phyloP scores from a whole-genome alignment of 2,113 vertebrate genomes.

The Sceloporus undulatus region DNA sequence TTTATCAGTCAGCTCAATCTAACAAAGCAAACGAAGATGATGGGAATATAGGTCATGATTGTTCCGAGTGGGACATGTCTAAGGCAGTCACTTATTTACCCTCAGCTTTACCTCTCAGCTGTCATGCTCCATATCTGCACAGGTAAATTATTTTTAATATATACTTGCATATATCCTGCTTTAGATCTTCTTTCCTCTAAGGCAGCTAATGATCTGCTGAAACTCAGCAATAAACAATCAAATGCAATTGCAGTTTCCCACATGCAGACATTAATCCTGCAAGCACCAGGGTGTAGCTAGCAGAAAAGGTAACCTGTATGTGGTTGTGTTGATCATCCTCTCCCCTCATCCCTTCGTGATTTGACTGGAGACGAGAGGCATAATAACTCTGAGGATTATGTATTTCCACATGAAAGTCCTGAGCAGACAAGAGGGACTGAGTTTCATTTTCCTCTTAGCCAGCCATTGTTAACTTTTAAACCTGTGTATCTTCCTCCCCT shows the following conservation, averaged over 20 bases:
- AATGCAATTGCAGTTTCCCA: not conserved
- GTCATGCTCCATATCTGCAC: conserved; percentile 87
- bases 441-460: no score
- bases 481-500: no score
- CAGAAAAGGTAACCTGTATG: no score
- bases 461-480: no score
- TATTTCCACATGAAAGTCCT: no score
- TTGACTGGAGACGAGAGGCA: no score
- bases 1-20: conserved; percentile 33
- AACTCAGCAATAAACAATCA: not conserved
- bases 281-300: no score
- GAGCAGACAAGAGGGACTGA: no score
- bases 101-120: conserved; percentile 82
- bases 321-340: no score
- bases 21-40: not conserved
- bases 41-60: not conserved
- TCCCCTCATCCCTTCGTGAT: no score
- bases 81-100: conserved; percentile 76
- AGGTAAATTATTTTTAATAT: conserved; percentile 77
- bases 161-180: not conserved
- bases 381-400: no score
- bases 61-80: conserved; percentile 18
- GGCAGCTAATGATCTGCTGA: not conserved
- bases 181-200: rapidly evolving
- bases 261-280: no score